Base-by-base conservation (phyloP, 2,888 invertebrate species). In the Spodoptera picta region DNA sequence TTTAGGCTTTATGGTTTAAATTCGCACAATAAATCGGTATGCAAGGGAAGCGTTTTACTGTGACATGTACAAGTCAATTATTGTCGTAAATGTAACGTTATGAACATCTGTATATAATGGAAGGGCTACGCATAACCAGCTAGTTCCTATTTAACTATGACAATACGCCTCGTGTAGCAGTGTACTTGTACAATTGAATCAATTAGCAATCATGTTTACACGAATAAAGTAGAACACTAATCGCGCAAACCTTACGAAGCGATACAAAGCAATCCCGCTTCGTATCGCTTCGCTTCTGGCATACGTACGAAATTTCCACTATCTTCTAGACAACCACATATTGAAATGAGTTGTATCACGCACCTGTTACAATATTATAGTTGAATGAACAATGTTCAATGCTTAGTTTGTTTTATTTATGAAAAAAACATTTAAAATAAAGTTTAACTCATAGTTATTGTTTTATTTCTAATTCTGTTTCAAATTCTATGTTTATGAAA, bases 341-440 rank as follows among this genome's bases (percentile, higher is more conserved):
- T 80, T 73, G 81, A 80, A 73, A 63, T 74, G 51, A 77, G 64
- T 68, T 79, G 63, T 70, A 73, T 47, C 61, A 69, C 70, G 77
- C 79, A 79, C 77, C 75, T 74, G 82, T 85, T 87, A 84, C 74
- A 47, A 60, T 76, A 84, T 85, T 67, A 64, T 83, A 83, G 84
- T 86, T 82, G 80, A 83, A 74, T 89, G 83, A 81, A 87, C 83
- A 82, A 85, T 86, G 86, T 88, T 86, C 84, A 82, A 87, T 88
- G 88, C 90, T 87, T 88, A 89, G 87, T 88, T 90, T 89, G 89
- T 91, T 91, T 91, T 87, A 90, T 90, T 90, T 90, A 90, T 90
- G 83, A 87, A 85, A 82, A 79, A 90, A 86, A 86, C 80, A 84
- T 87, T 88, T 83, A 84, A 90, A 80, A 78, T 81, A 80, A 80